Evolutionary conservation across 2,113 vertebrate species (phyloP).

Genomic region (Tachysurus fulvidraco): DNA sequence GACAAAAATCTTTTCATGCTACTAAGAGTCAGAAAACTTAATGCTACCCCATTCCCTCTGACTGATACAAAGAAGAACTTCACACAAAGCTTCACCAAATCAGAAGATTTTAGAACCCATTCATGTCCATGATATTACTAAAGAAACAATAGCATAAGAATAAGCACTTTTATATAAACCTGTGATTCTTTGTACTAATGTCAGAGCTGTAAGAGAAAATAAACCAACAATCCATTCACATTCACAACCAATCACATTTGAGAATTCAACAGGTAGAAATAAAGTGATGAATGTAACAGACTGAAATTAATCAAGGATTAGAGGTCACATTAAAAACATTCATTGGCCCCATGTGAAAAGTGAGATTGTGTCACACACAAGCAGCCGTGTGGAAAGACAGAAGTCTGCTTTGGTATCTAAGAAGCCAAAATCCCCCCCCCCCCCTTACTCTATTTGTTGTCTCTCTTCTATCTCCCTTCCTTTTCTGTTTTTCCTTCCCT

Average conservation of each 20-base stretch:
- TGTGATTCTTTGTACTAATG: neutral
- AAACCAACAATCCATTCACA: too few species aligned
- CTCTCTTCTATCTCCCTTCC: conserved; percentile 48
- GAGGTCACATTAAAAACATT: neutral
- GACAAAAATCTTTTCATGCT: neutral
- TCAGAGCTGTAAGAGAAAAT: neutral
- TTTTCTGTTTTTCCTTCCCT: conserved; percentile 35
- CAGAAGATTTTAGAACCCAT: neutral
- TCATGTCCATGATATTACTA: neutral
- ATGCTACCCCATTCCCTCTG: neutral
- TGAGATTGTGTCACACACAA: neutral
- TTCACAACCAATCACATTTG: neutral
- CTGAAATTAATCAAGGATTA: neutral
- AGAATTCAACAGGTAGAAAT: neutral
- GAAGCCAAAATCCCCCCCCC: neutral
- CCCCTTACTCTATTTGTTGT: conserved; percentile 49
- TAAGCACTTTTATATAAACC: neutral
- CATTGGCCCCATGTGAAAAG: conserved; percentile 11
- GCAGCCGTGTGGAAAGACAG: conserved; percentile 61
- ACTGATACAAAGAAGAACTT: neutral
- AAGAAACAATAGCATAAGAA: neutral
- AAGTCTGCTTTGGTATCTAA: conserved; percentile 26
- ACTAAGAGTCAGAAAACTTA: neutral
- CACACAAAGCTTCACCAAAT: neutral
- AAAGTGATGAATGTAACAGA: neutral